A percentile compares a stretch with the other conserved stretches of the same genome.
phyloP scores from a whole-genome alignment of 1,140 invertebrate species.

The Drosophila busckii region DNA sequence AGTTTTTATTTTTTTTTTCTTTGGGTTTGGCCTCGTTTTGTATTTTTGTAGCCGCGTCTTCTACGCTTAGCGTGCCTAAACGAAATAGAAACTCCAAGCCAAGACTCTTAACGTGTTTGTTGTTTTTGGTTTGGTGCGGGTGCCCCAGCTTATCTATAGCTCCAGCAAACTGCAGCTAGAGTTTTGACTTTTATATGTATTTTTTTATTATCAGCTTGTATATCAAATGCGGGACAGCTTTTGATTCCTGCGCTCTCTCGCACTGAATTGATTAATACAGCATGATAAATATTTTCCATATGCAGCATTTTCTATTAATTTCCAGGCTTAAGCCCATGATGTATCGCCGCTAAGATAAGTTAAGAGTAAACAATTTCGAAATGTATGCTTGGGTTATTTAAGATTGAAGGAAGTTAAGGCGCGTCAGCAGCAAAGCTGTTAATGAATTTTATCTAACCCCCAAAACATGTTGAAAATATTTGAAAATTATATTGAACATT shows the following conservation, averaged over 20 bases:
- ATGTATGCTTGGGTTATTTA: background rate
- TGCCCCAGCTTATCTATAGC: slow-evolving; percentile 50
- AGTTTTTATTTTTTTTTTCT: slow-evolving; percentile 41
- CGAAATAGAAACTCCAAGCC: too few species aligned
- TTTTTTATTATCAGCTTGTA: slow-evolving; percentile 56
- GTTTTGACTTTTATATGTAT: slow-evolving; percentile 19
- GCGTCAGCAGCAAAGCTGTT: slow-evolving; percentile 1
- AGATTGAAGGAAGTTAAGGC: background rate
- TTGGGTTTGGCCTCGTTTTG: slow-evolving; percentile 65
- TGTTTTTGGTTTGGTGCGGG: slow-evolving; percentile 40
- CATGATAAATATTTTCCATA: slow-evolving; percentile 71
- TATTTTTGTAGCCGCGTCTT: slow-evolving; percentile 26
- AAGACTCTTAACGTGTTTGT: too few species aligned
- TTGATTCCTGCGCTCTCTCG: slow-evolving; percentile 12
- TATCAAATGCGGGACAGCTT: slow-evolving; percentile 65
- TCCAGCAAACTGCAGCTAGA: slow-evolving; percentile 23
- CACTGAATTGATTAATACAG: slow-evolving; percentile 69
- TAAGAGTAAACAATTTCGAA: slow-evolving; percentile 4
- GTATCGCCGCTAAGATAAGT: slow-evolving; percentile 61
- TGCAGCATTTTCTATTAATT: slow-evolving; percentile 23
- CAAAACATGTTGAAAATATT: background rate
- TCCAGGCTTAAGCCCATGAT: slow-evolving; percentile 62
- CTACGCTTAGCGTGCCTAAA: slow-evolving; percentile 61
- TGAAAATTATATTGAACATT: slow-evolving; percentile 6
- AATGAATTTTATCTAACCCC: slow-evolving; percentile 35